phyloP scores from a whole-genome alignment of 2,113 vertebrate species.

The Cryptotis parvus region DNA sequence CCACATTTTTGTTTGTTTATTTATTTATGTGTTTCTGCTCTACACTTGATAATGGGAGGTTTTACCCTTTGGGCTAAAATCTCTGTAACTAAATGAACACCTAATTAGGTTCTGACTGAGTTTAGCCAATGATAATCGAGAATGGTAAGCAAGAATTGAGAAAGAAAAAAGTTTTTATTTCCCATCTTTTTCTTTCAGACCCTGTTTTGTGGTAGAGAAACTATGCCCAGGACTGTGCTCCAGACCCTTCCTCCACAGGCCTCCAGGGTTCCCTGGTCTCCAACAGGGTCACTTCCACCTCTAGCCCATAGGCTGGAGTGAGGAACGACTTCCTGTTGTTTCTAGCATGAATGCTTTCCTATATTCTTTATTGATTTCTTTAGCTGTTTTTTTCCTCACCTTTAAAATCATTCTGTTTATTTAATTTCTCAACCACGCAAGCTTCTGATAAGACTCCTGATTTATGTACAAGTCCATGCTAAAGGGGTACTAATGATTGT shows the following conservation, averaged over 20 bases:
- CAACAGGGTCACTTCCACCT: neutral
- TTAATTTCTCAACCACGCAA: slow-evolving; percentile 22
- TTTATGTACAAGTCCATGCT: neutral
- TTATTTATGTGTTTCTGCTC: neutral
- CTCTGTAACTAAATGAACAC: no score
- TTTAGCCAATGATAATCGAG: neutral
- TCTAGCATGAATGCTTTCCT: neutral
- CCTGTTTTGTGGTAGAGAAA: neutral
- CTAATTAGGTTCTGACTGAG: neutral
- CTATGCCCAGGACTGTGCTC: neutral
- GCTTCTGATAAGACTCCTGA: neutral
- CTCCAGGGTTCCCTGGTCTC: neutral
- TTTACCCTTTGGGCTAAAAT: neutral
- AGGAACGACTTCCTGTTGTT: neutral
- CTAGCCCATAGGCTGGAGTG: neutral
- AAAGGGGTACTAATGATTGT: neutral
- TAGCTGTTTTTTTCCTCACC: neutral
- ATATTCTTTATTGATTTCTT: neutral
- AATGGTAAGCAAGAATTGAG: neutral
- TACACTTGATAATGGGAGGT: neutral
- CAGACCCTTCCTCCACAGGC: neutral
- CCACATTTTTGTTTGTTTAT: no score
- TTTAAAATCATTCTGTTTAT: neutral
- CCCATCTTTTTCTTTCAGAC: neutral
- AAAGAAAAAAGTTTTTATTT: neutral